Evolutionary conservation across 2,113 vertebrate genomes (phyloP), one percentile per base, ranked within the genome.

Genomic region (Microtus pennsylvanicus): DNA sequence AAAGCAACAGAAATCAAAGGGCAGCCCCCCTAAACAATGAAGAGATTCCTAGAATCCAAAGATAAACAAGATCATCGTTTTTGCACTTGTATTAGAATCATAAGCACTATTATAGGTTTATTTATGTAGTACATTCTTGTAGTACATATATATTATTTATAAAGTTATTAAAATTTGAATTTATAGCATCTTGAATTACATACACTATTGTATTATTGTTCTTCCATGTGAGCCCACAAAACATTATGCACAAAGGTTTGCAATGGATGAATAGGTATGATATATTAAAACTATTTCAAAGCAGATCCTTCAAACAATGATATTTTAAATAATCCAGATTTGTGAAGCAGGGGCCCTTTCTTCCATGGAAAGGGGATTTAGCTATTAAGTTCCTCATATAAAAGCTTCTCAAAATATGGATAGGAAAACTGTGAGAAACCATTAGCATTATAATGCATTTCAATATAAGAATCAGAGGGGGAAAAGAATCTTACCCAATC

Each of bases 261-360:
- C n/a, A 85, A 85, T 81, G 28, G 81, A 72, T 87, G 50, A 63
- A 95, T 61, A 76, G 35, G 30, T 69, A 10, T 33, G 4, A 63
- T 65, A 38, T 21, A 87, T 74, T 78, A 77, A 97, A 94, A 69
- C 42, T 92, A 82, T 89, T 93, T 94, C 47, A 70, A 74, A 94
- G 61, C 21, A 87, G 82, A 7, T 38, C 4, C n/a, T 83, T 83
- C 30, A 78, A 93, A 95, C 58, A 94, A 96, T 67, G 90, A 72
- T 74, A 81, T 69, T 97, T 87, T 89, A 93, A 96, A 87, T 89
- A 83, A 87, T 91, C 55, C 80, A 87, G n/a, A 94, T 85, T 89
- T 65, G 22, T 91, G 42, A 85, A 87, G 63, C 78, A 87, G 33
- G 61, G 11, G 21, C 28, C 10, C 52, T 91, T 94, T n/a, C 87